Evolutionary conservation across 2,797 vertebrate genomes (phyloP), one percentile per base, ranked within the genome.

Genomic region (Perodicticus potto): DNA sequence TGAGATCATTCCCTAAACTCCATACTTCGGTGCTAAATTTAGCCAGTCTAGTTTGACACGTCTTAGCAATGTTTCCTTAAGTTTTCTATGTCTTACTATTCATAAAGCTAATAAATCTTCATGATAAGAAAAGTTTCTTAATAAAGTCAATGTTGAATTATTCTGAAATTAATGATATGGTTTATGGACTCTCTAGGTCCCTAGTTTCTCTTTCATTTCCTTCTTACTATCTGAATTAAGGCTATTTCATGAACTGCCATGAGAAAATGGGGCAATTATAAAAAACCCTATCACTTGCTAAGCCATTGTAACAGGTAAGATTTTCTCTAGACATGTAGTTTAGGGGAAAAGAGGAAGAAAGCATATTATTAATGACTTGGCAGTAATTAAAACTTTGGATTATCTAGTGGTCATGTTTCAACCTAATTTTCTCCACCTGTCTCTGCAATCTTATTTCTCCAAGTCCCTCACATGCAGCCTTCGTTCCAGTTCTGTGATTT

Each of bases 91-190:
- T 91, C 76, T 70, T 25, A 82, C 34, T 96, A 73, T 67, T 95
- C 70, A 89, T 95, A 87, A 94, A 49, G 19, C 19, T 91, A 90
- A 87, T 94, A 95, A 85, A 95, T 95, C 81, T 91, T 94, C 77
- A 83, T 84, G 80, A 63, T 32, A 89, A 93, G 72, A 92, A 94
- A 88, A 49, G 5, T 57, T 93, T 96, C 32, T 57, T 20, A 80
- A 25, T 95, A 86, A 80, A 90, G 81, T 57, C 85, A 93, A 83
- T 89, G 81, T 67, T 77, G 57, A 91, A 80, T 96, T 94, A 70
- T 91, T 29, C 27, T 91, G 76, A 96, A 95, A 89, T 95, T 93
- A 78, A 53, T 86, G 49, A 81, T 76, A 65, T 81, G 65, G 61
- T 92, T 86, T 96, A 69, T 43, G 53, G 40, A n/a, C 49, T 94